These are phyloP conservation scores for Conchocele bisecta DNA, from an alignment of 2,888 invertebrate species.

Conservation along the genomic window DNA sequence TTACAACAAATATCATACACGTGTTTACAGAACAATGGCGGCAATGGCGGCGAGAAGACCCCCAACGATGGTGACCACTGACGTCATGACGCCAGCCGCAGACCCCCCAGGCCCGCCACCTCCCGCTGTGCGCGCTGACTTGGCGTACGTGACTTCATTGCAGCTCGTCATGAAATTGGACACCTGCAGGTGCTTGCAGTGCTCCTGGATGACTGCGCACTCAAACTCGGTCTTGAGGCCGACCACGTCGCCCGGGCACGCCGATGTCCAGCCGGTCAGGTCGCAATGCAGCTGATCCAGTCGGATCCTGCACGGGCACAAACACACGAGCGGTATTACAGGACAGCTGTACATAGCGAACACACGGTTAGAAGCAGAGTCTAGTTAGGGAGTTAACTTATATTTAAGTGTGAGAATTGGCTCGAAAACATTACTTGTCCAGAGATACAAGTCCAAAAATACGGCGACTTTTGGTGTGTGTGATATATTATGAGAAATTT, in stretches of 20 bases:
- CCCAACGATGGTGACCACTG: not conserved
- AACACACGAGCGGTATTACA: too few relatives aligned
- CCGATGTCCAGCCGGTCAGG: slow-evolving; percentile 53
- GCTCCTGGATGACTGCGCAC: slow-evolving; percentile 60
- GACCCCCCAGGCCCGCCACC: slow-evolving; percentile 3
- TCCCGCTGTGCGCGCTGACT: slow-evolving; percentile 9
- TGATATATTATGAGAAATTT: too few relatives aligned
- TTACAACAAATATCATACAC: too few relatives aligned
- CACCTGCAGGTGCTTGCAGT: slow-evolving; percentile 60
- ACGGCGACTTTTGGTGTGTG: too few relatives aligned
- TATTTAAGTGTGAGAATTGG: too few relatives aligned
- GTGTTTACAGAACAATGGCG: too few relatives aligned
- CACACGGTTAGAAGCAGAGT: too few relatives aligned
- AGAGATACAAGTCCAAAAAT: too few relatives aligned
- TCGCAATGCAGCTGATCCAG: slow-evolving; percentile 64
- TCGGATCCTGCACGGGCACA: slow-evolving; percentile 55
- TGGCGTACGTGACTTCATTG: slow-evolving; percentile 56
- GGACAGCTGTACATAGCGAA: too few relatives aligned
- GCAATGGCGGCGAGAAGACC: too few relatives aligned
- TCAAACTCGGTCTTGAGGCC: slow-evolving; percentile 65
- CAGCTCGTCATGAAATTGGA: slow-evolving; percentile 55
- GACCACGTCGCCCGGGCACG: slow-evolving; percentile 48
- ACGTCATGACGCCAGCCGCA: not conserved
- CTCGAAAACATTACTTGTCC: too few relatives aligned
- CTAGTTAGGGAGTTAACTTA: too few relatives aligned